A percentile compares a stretch with the other conserved stretches of the same genome.
These are phyloP conservation scores for Cranoglanis bouderius DNA, from an alignment of 2,113 vertebrate species.

Conservation along the genomic window DNA sequence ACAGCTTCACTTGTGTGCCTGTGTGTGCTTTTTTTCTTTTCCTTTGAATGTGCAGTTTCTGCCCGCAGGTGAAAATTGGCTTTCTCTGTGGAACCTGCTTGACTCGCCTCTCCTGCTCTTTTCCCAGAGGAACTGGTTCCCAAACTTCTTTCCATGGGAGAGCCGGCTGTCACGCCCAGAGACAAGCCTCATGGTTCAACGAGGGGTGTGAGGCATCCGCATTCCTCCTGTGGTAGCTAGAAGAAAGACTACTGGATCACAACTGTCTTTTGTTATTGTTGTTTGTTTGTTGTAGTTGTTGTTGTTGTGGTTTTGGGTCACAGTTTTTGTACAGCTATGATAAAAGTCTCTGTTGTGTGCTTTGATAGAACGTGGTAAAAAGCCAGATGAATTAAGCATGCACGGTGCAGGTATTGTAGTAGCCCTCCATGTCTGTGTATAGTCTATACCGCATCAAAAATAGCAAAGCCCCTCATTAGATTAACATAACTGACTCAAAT, in stretches of 20 bases:
- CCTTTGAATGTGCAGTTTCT: constrained; percentile 43
- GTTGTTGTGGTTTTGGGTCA: not conserved
- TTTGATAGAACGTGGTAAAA: not conserved
- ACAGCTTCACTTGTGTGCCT: constrained; percentile 29
- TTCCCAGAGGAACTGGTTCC: constrained; percentile 54
- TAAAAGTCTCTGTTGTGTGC: not conserved
- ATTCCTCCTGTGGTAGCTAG: constrained; percentile 25
- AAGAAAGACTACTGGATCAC: constrained; percentile 1
- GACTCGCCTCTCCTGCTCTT: constrained; percentile 51
- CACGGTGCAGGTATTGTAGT: not conserved
- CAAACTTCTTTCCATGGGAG: constrained; percentile 35
- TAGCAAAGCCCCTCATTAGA: not conserved
- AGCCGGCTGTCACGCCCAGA: constrained; percentile 27
- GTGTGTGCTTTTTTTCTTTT: constrained; percentile 28
- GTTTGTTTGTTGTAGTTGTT: not conserved
- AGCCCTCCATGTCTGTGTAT: not conserved
- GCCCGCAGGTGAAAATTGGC: constrained; percentile 39
- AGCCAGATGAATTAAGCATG: not conserved
- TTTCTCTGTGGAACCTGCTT: constrained; percentile 51
- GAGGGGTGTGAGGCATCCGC: constrained; percentile 29
- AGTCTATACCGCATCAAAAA: not conserved
- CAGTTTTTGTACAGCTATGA: not conserved
- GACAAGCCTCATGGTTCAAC: constrained; percentile 10
- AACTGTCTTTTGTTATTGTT: constrained; percentile 5
- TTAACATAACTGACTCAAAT: not conserved